Evolutionary conservation across 2,888 invertebrate species (phyloP).

Genomic region (Leistus spinibarbis): DNA sequence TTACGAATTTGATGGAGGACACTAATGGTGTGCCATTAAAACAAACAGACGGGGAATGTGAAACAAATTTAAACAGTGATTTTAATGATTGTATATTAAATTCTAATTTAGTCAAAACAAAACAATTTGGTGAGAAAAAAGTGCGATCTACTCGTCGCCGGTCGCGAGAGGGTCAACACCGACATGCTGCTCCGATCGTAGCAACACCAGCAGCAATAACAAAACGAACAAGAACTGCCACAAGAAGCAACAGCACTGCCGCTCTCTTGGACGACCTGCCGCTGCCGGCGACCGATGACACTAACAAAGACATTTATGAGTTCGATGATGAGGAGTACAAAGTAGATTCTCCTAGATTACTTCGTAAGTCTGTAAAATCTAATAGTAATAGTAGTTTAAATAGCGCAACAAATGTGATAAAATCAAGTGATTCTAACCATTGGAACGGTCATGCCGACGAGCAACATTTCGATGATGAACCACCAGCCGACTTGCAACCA

Average conservation of each 20-base stretch:
- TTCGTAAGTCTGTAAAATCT: slow-evolving; percentile 41
- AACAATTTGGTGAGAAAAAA: slow-evolving; percentile 25
- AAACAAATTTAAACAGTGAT: slow-evolving; percentile 11
- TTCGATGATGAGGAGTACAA: slow-evolving; percentile 59
- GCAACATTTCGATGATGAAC: slow-evolving; percentile 27
- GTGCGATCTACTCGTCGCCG: slow-evolving; percentile 27
- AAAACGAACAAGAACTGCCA: slow-evolving; percentile 42
- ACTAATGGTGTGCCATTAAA: slow-evolving; percentile 6
- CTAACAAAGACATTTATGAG: slow-evolving; percentile 60
- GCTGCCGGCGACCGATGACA: slow-evolving; percentile 39
- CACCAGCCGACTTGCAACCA: slow-evolving; percentile 28
- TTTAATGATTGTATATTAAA: slow-evolving; percentile 8
- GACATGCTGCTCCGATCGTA: not conserved
- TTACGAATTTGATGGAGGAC: slow-evolving; percentile 4
- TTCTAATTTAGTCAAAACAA: slow-evolving; percentile 5
- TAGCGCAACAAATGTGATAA: slow-evolving; percentile 42
- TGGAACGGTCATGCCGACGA: slow-evolving; percentile 38
- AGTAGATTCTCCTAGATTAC: slow-evolving; percentile 45
- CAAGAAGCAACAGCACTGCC: slow-evolving; percentile 45
- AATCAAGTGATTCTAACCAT: slow-evolving; percentile 41
- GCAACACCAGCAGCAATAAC: slow-evolving; percentile 19
- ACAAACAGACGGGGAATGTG: no score
- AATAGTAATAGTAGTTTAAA: slow-evolving; percentile 44
- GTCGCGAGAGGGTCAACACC: slow-evolving; percentile 5
- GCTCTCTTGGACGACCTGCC: slow-evolving; percentile 43